Conservation (phyloP, 2,797 vertebrate genomes). For the Sebastes steindachneri region DNA sequence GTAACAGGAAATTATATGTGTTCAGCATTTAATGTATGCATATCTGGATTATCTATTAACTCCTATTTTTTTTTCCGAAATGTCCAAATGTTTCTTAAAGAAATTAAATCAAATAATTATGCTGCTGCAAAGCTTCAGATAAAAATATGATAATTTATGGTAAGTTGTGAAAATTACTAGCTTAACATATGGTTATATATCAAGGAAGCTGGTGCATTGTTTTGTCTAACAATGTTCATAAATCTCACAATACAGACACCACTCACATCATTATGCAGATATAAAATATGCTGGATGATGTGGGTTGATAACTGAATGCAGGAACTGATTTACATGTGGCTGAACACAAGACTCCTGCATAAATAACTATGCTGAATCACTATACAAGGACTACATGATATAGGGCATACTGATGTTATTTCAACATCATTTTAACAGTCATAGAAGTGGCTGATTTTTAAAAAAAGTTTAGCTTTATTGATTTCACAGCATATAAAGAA, state of each 20-base stretch:
- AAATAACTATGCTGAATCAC: background rate
- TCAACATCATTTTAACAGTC: background rate
- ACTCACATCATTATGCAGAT: slow-evolving; percentile 45
- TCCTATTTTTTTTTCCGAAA: background rate
- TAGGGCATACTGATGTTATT: background rate
- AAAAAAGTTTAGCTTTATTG: background rate
- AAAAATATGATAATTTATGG: slow-evolving; percentile 34
- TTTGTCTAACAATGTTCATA: slow-evolving; percentile 23
- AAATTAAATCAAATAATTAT: background rate
- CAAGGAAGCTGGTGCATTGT: slow-evolving; percentile 16
- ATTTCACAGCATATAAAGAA: background rate
- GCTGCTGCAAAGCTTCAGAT: background rate
- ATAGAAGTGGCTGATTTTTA: background rate
- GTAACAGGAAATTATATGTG: background rate
- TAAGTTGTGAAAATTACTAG: slow-evolving; percentile 8
- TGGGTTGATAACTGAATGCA: slow-evolving; percentile 26
- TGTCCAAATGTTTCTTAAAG: background rate
- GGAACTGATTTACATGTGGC: slow-evolving; percentile 37
- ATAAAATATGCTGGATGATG: slow-evolving; percentile 34
- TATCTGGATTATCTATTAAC: background rate
- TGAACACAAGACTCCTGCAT: slow-evolving; percentile 20
- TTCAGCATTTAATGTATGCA: background rate
- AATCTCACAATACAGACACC: slow-evolving; percentile 23
- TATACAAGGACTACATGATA: background rate
- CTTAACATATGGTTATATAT: slow-evolving; percentile 38